Evolutionary conservation across 2,797 vertebrate species (phyloP).

Genomic region (Anguilla anguilla): DNA sequence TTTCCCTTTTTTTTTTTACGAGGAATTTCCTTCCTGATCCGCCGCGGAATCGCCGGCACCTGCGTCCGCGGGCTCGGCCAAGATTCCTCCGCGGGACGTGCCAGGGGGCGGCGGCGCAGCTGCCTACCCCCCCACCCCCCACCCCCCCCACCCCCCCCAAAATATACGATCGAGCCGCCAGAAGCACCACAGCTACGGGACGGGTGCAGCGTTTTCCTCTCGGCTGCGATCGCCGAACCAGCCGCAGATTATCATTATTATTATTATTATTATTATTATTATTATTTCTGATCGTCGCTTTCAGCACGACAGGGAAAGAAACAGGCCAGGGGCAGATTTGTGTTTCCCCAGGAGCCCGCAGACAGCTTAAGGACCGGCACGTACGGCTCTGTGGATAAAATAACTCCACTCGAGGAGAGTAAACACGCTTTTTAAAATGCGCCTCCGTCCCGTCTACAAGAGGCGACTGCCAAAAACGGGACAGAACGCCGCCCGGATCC

Average conservation of each 20-base stretch:
- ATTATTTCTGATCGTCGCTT: neutral
- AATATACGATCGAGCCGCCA: conserved; percentile 20
- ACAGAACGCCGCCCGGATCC: no score
- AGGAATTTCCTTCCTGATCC: conserved; percentile 69
- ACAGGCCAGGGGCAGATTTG: neutral
- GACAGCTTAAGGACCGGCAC: neutral
- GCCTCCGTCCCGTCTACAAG: no score
- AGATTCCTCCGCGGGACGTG: conserved; percentile 43
- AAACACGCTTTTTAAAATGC: no score
- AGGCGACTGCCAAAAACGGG: no score
- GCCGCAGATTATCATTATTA: no score
- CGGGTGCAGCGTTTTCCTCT: neutral
- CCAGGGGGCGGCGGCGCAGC: neutral
- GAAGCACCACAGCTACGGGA: conserved; percentile 43
- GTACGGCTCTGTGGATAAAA: no score
- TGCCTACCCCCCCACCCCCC: neutral
- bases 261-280: no score
- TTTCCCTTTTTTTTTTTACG: neutral
- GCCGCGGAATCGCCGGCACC: conserved; percentile 65
- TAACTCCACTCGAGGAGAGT: no score
- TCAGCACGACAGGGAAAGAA: neutral
- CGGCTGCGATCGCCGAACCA: no score
- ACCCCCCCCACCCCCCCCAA: neutral
- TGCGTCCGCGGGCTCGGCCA: conserved; percentile 58
- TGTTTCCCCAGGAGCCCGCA: neutral